Evolutionary conservation across 2,888 invertebrate genomes (phyloP), one percentile per base, ranked within the genome.

Genomic region (Pachydiplax longipennis): DNA sequence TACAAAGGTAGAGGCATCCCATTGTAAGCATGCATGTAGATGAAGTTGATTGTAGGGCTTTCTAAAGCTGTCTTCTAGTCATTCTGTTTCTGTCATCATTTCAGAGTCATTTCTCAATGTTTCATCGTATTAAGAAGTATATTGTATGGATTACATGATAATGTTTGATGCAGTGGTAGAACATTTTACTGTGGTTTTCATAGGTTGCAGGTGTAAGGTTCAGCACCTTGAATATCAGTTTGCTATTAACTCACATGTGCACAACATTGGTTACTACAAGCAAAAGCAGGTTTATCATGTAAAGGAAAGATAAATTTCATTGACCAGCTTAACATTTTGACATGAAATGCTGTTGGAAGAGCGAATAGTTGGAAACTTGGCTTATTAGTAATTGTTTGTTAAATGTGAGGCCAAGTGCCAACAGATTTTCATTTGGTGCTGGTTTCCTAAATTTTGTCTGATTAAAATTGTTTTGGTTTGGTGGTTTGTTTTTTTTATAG

Each of bases 1-100:
- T 83, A 83, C 65, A 31, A 53, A 83, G 73, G 35, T 83, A 58
- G 58, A 83, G 35, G 87, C 87, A 87, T 61, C 65, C 87, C 40
- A n/a, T 65, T 53, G 37, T 37, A 87, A 87, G 61, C 87, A 87
- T 87, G 87, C 87, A 87, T 61, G 87, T 87, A 87, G 87, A 65
- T 87, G n/a, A 87, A 37, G 61, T 61, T 61, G 22, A 61, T 40
- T 37, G 35, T 65, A 37, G 53, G 83, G 31, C 58, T 87, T 87
- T 61, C 37, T 65, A 3, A n/a, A 87, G 61, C 37, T 61, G n/a
- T 87, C 87, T 87, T 87, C 87, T 87, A 87, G 87, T 87, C 87
- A 87, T 65, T 58, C 87, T 87, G 87, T 87, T 87, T 87, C 87
- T 87, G 31, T 65, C 22, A 87, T 87, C 37, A 37, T 87, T 37